Percentiles rank a stretch among this genome's conserved stretches.
phyloP scores from a whole-genome alignment of 2,797 vertebrate species.

The Macropus fuliginosus region DNA sequence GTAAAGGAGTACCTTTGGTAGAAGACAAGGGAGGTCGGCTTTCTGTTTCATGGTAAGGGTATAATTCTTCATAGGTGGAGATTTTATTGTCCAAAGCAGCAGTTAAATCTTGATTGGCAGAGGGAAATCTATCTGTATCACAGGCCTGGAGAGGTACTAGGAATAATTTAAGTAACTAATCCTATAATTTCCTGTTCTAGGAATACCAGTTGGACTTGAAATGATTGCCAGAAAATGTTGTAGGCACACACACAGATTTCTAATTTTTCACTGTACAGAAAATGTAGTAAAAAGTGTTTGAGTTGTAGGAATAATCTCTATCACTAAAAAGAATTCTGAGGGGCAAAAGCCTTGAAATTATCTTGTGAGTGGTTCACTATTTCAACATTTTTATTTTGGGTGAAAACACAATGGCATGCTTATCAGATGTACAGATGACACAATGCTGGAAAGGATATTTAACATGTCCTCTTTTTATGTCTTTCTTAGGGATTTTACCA shows the following conservation, averaged over 20 bases:
- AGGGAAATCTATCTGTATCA: constrained; percentile 18
- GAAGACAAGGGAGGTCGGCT: not conserved
- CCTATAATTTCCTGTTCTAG: not conserved
- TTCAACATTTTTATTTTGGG: not conserved
- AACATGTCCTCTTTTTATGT: too few species aligned
- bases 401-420: not conserved
- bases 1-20: not conserved
- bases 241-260: not conserved
- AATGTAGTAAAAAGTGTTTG: not conserved
- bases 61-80: not conserved
- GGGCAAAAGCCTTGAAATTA: not conserved
- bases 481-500: too few species aligned
- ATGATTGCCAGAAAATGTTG: not conserved
- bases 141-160: not conserved
- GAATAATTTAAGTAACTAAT: constrained; percentile 29
- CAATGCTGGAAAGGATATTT: too few species aligned
- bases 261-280: not conserved
- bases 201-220: not conserved
- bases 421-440: not conserved
- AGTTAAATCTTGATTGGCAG: not conserved
- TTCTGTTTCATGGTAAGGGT: not conserved
- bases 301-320: too few species aligned
- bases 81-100: too few species aligned
- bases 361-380: not conserved
- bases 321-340: not conserved